phyloP scores from a whole-genome alignment of 2,113 vertebrate species.

The Oncorhynchus tshawytscha region DNA sequence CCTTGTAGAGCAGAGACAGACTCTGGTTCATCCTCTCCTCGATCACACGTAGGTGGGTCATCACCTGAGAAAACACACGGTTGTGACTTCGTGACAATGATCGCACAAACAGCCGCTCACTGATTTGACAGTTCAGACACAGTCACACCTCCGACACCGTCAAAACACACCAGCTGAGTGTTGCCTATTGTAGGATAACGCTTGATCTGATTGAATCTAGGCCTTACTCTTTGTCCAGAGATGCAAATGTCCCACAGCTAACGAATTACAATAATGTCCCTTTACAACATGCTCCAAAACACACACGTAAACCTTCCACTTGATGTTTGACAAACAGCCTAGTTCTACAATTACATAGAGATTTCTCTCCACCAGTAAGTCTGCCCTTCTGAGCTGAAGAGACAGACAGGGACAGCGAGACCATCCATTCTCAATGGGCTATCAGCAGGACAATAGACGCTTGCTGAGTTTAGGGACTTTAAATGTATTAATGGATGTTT shows the following conservation, averaged over 20 bases:
- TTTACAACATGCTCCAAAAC: constrained; percentile 13
- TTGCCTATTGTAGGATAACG: background rate
- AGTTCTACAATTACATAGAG: too few relatives aligned
- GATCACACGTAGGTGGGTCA: constrained; percentile 98
- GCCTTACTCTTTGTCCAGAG: too few relatives aligned
- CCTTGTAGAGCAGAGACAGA: constrained; percentile 94
- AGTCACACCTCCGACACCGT: background rate
- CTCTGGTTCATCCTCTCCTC: constrained; percentile 99
- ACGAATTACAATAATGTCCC: constrained; percentile 64
- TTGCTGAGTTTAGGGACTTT: too few relatives aligned
- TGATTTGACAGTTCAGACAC: too few relatives aligned
- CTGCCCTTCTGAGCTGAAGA: too few relatives aligned
- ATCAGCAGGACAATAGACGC: too few relatives aligned
- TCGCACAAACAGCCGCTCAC: too few relatives aligned
- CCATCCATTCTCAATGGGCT: too few relatives aligned
- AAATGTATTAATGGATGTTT: too few relatives aligned
- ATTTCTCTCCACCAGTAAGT: too few relatives aligned
- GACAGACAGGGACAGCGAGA: too few relatives aligned
- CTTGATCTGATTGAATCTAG: background rate
- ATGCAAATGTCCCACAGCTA: constrained; percentile 40
- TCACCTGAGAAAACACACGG: constrained; percentile 76
- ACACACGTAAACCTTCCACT: constrained; percentile 22
- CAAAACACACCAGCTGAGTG: background rate
- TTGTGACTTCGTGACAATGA: too few relatives aligned
- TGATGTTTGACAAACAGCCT: constrained; percentile 41